Evolutionary conservation across 2,113 vertebrate species (phyloP).

Genomic region (Callopanchax toddi): DNA sequence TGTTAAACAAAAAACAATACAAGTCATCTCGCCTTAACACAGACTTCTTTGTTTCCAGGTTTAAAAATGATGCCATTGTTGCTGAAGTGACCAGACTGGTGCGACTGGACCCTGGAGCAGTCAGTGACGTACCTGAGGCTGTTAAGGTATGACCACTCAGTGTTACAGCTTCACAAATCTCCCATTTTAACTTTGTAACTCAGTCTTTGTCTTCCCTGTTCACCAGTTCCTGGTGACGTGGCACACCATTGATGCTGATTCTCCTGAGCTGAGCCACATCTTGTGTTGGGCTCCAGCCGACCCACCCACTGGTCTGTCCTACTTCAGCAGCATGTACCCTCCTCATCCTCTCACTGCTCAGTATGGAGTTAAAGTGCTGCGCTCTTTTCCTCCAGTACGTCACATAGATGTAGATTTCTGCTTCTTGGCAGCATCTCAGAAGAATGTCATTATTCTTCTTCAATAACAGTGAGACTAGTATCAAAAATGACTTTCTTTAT

Average conservation of each 20-base stretch:
- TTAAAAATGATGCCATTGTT: constrained; percentile 97
- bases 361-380: constrained; percentile 95
- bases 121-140: constrained; percentile 94
- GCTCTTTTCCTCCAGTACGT: constrained; percentile 96
- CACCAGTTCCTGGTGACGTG: constrained; percentile 94
- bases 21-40: too few species aligned
- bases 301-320: constrained; percentile 95
- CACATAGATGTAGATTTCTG: neutral
- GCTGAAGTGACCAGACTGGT: constrained; percentile 95
- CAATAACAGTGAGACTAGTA: neutral
- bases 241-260: constrained; percentile 98
- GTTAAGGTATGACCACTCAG: constrained; percentile 84
- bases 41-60: constrained; percentile 74
- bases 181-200: neutral
- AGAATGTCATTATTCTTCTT: neutral
- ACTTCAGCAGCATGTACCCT: constrained; percentile 98
- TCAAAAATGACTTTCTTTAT: neutral
- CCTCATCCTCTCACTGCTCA: constrained; percentile 97
- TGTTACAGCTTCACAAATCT: neutral
- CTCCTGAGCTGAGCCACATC: constrained; percentile 95
- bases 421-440: neutral
- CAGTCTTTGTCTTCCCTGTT: constrained; percentile 12
- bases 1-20: too few species aligned
- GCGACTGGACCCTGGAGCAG: constrained; percentile 92
- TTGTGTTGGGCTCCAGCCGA: constrained; percentile 96